Base-by-base conservation (phyloP, 2,888 invertebrate species). In the Meiosimyza decipiens region DNA sequence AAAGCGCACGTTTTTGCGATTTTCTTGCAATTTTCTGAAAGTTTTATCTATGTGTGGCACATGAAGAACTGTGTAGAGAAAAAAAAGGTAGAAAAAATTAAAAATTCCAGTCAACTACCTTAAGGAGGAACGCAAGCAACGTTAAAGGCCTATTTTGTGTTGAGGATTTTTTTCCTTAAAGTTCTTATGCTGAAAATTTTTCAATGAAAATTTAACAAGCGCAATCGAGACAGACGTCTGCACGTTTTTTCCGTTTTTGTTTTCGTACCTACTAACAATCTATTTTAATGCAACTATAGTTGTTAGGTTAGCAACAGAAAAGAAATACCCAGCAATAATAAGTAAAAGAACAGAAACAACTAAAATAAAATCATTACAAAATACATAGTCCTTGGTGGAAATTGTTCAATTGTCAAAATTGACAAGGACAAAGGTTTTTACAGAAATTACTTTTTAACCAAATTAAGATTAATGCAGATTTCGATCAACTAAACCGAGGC, bases 1-100 rank as follows among this genome's bases (percentile, higher is more conserved):
- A 72, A 49, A 60, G 79, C 79, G 82, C 82, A 82, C 82, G 82
- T 82, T 82, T 82, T 82, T 79, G 82, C 79, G 83, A 82, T 82
- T 83, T 82, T 82, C 82, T 79, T 81, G 79, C 81, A 82, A 82
- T 83, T 83, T 83, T 81, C 80, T 79, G 40, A 40, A 9, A 78
- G 71, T 57, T 74, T 63, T 72, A 71, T 18, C 54, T n/a, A 18
- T 54, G 54, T n/a, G 54, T 16, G 16, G 54, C 73, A 71, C 73
- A 52, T 65, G 60, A 47, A 73, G 18, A 54, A 16, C 16, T 16
- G 15, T 9, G 66, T 54, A 16, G 28, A 28, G 28, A 28, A 28
- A 28, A 28, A 22, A 28, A 28, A 28, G 3, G 40, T 7, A 40
- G n/a, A 54, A 54, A 18, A 54, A 54, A 5, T 54, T 5, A 54